Conservation (phyloP, 1,140 invertebrate species). For the Diuraphis noxia region DNA sequence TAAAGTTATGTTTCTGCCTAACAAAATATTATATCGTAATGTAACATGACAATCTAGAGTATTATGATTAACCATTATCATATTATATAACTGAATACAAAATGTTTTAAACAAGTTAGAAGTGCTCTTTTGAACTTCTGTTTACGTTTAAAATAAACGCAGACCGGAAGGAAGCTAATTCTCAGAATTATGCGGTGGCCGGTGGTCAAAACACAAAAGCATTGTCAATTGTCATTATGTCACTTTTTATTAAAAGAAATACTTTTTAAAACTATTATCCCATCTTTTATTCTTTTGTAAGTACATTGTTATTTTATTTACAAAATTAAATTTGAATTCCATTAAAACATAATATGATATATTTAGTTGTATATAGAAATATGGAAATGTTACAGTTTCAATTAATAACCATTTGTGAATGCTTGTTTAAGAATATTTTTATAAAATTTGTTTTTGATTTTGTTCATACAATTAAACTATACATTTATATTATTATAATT, state of each 20-base stretch:
- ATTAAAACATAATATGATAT: not conserved
- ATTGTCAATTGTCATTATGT: not conserved
- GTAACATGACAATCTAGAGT: no score
- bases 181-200: not conserved
- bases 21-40: no score
- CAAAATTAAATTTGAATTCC: not conserved
- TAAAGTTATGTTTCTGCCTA: no score
- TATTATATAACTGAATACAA: conserved; percentile 1
- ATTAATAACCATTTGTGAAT: not conserved
- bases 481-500: no score
- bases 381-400: not conserved
- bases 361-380: not conserved
- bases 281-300: not conserved
- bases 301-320: not conserved
- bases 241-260: not conserved
- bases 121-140: not conserved
- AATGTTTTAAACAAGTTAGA: not conserved
- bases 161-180: not conserved
- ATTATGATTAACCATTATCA: not conserved
- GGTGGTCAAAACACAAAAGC: not conserved
- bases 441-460: not conserved
- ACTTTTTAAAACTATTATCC: not conserved
- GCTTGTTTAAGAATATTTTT: not conserved
- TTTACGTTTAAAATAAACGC: not conserved
- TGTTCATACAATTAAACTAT: not conserved